Conservation (phyloP, 2,797 vertebrate species). For the Taenioides sp. region DNA sequence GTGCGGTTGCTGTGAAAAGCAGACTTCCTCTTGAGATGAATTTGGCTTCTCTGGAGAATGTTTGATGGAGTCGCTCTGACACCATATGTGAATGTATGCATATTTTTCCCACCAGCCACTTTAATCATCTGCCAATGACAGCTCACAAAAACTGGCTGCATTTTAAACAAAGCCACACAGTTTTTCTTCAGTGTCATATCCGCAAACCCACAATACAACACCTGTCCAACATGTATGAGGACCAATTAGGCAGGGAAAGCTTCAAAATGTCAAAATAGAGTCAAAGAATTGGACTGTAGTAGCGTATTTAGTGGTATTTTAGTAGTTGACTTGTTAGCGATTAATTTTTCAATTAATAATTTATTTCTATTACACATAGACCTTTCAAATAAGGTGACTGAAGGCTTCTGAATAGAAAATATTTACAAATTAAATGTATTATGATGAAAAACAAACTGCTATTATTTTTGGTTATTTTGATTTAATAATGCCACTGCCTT, state of each 20-base stretch:
- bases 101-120: conserved; percentile 7
- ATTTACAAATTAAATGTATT: no score
- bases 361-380: no score
- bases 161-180: background rate
- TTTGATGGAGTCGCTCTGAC: conserved; percentile 26
- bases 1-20: conserved; percentile 11
- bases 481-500: no score
- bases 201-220: background rate
- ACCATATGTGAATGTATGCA: conserved; percentile 15
- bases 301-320: no score
- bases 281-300: background rate
- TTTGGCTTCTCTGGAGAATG: conserved; percentile 19
- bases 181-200: background rate
- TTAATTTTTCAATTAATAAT: no score
- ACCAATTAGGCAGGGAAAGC: background rate
- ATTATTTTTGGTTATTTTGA: no score
- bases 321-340: no score
- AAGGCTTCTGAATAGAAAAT: no score
- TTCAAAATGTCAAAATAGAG: background rate
- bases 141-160: background rate
- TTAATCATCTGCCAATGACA: conserved; percentile 17
- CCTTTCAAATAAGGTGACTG: no score
- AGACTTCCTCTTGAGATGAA: conserved; percentile 18
- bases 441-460: no score
- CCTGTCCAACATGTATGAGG: background rate